phyloP scores from a whole-genome alignment of 37 sponge, comb jelly and placozoan species.

The Spongilla lacustris region DNA sequence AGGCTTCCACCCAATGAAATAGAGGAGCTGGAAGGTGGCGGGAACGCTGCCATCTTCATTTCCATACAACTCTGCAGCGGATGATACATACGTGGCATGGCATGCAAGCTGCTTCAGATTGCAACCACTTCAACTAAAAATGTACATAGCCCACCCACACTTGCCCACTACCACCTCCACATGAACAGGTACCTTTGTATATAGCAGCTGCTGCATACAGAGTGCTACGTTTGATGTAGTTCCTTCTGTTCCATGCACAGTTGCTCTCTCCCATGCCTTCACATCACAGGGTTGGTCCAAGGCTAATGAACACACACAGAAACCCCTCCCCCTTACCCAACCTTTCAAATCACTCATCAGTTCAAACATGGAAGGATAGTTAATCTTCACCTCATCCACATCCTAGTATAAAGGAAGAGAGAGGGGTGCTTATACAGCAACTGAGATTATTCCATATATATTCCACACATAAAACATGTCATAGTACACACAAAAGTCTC shows the following conservation, averaged over 20 bases:
- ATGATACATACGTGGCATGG: neutral
- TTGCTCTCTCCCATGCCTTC: slow-evolving; percentile 95
- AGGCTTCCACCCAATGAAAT: slow-evolving; percentile 97
- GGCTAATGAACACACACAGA: neutral
- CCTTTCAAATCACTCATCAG: slow-evolving; percentile 87
- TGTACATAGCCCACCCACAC: slow-evolving; percentile 4
- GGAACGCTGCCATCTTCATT: slow-evolving; percentile 64
- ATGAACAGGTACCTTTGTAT: slow-evolving; percentile 70
- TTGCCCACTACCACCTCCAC: neutral
- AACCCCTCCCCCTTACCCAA: neutral
- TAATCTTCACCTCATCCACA: slow-evolving; percentile 83
- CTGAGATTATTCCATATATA: no score
- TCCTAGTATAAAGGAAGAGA: slow-evolving; percentile 53
- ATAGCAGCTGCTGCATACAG: slow-evolving; percentile 78
- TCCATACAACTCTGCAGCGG: slow-evolving; percentile 16
- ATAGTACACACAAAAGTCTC: no score
- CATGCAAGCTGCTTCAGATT: slow-evolving; percentile 11
- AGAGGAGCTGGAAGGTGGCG: slow-evolving; percentile 88
- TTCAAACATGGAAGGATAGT: slow-evolving; percentile 89
- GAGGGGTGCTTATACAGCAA: no score
- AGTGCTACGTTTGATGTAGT: slow-evolving; percentile 55
- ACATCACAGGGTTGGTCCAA: neutral
- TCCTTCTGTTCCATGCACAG: slow-evolving; percentile 60
- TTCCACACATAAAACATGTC: no score
- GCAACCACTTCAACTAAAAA: slow-evolving; percentile 73